These are phyloP conservation scores for Clytia hemisphaerica DNA, from an alignment of 30 jellyfish, hydroid and myxozoan genomes.

Conservation along the genomic window DNA sequence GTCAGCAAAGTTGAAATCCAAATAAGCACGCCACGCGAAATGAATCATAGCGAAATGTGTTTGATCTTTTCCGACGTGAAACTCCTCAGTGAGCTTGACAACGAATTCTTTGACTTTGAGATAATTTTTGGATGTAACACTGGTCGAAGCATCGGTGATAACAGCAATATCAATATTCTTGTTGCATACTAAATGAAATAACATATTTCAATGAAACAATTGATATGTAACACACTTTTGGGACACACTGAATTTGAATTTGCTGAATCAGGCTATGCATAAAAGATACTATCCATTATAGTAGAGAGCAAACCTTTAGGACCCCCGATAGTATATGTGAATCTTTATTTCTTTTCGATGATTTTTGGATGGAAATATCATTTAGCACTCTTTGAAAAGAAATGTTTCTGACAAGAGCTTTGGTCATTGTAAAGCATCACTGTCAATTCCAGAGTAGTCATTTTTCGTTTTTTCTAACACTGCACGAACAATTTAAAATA, in stretches of 20 bases:
- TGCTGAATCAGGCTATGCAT: too few relatives aligned
- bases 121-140: slow-evolving; percentile 61
- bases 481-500: neutral
- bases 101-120: slow-evolving; percentile 45
- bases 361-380: too few relatives aligned
- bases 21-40: slow-evolving; percentile 48
- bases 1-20: slow-evolving; percentile 42
- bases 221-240: neutral
- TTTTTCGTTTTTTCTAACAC: slow-evolving; percentile 1
- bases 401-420: too few relatives aligned
- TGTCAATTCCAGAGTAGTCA: neutral
- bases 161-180: slow-evolving; percentile 75
- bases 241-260: too few relatives aligned
- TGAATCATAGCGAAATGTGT: slow-evolving; percentile 75
- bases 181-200: slow-evolving; percentile 45
- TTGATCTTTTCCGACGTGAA: slow-evolving; percentile 46
- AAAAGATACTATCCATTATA: too few relatives aligned
- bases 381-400: too few relatives aligned
- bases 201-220: neutral
- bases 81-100: slow-evolving; percentile 36
- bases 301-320: too few relatives aligned
- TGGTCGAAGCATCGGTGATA: slow-evolving; percentile 74
- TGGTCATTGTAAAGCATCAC: neutral
- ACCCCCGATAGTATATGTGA: too few relatives aligned
- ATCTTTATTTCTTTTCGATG: too few relatives aligned